Conservation (phyloP, 2,888 invertebrate genomes). For the Drosophila setosimentum region DNA sequence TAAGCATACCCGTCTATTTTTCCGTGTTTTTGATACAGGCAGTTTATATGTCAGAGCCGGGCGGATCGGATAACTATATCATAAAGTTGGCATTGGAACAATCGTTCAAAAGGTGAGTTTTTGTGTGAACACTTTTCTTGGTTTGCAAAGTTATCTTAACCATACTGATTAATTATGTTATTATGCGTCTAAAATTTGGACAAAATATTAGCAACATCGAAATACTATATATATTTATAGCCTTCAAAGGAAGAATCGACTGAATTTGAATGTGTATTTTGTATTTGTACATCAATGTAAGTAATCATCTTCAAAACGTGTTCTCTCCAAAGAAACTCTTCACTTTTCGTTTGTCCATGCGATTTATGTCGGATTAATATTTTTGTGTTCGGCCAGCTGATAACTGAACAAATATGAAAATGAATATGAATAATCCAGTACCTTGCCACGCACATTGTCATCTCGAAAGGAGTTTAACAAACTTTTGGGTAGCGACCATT, state of each 20-base stretch:
- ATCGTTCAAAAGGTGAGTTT: neutral
- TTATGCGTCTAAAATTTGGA: neutral
- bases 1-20: neutral
- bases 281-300: neutral
- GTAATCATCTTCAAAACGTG: conserved; percentile 15
- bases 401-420: conserved; percentile 37
- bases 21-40: neutral
- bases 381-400: conserved; percentile 25
- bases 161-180: neutral
- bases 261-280: neutral
- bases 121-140: neutral
- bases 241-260: neutral
- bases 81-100: neutral
- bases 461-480: conserved; percentile 54
- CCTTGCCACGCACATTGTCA: conserved; percentile 57
- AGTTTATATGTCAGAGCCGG: neutral
- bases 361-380: conserved; percentile 50
- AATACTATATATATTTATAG: neutral
- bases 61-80: neutral
- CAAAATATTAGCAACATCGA: neutral
- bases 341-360: conserved; percentile 32
- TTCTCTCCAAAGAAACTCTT: conserved; percentile 26
- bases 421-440: conserved; percentile 31
- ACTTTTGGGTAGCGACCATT: conserved; percentile 57
- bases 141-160: neutral